Evolutionary conservation across 2,888 invertebrate genomes (phyloP).

Genomic region (Podabrus alpinus): DNA sequence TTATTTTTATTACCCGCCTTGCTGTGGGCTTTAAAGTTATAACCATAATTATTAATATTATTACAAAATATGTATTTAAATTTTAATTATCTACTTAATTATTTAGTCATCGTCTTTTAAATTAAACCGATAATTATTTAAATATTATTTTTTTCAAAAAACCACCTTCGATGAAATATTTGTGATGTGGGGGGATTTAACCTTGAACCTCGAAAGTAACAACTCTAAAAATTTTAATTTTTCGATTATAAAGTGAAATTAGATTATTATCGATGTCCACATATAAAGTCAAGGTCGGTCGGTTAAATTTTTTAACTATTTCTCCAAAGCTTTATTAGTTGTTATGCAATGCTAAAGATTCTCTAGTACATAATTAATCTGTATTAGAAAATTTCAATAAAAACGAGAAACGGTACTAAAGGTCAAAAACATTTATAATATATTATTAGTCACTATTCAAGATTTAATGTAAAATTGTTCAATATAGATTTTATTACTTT

Average conservation of each 20-base stretch:
- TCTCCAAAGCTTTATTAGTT: not conserved
- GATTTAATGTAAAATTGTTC: not conserved
- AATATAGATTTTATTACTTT: not conserved
- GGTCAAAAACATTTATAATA: not conserved
- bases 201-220: not conserved
- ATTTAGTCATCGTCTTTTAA: not conserved
- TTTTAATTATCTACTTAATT: not conserved
- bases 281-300: not conserved
- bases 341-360: not conserved
- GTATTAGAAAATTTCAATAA: not conserved
- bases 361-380: not conserved
- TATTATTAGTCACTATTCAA: not conserved
- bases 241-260: conserved; percentile 2
- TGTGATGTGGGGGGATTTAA: not conserved
- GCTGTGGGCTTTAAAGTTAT: not conserved
- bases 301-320: not conserved
- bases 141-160: not conserved
- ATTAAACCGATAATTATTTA: not conserved
- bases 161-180: not conserved
- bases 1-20: not conserved
- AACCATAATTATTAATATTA: not conserved
- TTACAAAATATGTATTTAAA: not conserved
- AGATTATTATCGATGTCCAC: not conserved
- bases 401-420: not conserved
- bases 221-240: not conserved